Base-by-base conservation (phyloP, 1,140 invertebrate species). In the Drosophila ananassae region DNA sequence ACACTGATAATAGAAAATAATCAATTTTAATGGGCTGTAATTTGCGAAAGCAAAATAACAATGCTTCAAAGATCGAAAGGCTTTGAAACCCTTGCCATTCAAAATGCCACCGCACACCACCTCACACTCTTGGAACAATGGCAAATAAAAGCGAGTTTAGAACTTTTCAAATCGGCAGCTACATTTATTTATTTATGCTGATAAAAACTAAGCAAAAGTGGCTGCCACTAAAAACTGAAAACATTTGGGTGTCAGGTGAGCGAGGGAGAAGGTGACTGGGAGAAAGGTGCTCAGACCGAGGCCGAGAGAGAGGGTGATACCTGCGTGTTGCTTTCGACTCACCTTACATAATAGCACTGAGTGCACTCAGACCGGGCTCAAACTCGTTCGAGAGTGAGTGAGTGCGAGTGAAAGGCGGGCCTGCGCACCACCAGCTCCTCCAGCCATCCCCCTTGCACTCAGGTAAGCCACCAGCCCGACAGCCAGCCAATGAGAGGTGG, bases 11-110 rank as follows among this genome's bases (percentile, higher is more conserved):
- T 83, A 47, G 12, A 80, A 84, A 73, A 84, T 83, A 84, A 84
- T 84, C 80, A 77, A 84, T 84, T 84, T 84, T 84, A 84, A 84
- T 84, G 62, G 77, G 17, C 80, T 79, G 56, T 84, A 84, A 84
- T 84, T 79, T 84, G 80, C 73, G 22, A 76, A 34, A 71, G 57
- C 79, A 76, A 67, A 83, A 77, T 73, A 84, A 73, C 81, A 73
- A 85, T 84, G 61, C 69, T 73, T 77, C 52, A 13, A 28, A 62
- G 77, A 75, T 83, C 79, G 66, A 83, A 60, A 57, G 55, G 62
- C 58, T n/a, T n/a, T n/a, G n/a, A 64, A 69, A 84, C 55, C 46
- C 58, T 79, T 21, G 34, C 47, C 63, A 44, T 64, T 76, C 55
- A 56, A 77, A 59, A 66, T 68, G 64, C 59, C 79, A 74, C 39